Conservation (phyloP, 2,888 invertebrate species). For the Nudaria mundana region DNA sequence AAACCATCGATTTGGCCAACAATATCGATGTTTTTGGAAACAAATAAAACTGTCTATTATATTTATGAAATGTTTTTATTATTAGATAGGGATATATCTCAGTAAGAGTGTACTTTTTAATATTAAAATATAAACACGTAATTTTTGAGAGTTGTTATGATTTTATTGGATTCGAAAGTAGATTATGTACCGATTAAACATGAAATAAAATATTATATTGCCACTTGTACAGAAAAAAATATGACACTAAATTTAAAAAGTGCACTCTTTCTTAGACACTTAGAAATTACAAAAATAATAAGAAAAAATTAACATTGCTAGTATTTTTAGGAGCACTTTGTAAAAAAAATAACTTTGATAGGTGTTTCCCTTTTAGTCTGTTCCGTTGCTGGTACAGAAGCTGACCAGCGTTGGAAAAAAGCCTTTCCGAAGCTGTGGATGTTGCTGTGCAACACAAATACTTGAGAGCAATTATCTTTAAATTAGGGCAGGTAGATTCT, state of each 20-base stretch:
- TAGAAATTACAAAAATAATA: neutral
- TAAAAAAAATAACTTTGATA: neutral
- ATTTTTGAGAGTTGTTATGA: too few species aligned
- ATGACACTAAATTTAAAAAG: too few species aligned
- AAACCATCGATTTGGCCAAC: neutral
- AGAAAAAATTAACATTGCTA: neutral
- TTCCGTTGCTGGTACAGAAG: neutral
- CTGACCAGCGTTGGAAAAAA: conserved; percentile 8
- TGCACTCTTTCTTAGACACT: too few species aligned
- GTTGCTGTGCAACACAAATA: conserved; percentile 7
- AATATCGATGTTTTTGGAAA: neutral
- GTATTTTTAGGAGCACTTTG: neutral
- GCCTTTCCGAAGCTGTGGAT: conserved; percentile 7
- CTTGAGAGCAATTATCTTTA: conserved; percentile 6
- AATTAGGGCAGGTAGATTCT: neutral
- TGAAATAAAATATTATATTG: too few species aligned
- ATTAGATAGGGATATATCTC: neutral
- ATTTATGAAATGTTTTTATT: neutral
- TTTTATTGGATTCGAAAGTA: too few species aligned
- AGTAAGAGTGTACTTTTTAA: too few species aligned
- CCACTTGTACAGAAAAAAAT: too few species aligned
- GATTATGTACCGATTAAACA: too few species aligned
- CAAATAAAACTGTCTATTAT: neutral
- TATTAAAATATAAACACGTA: too few species aligned
- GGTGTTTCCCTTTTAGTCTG: neutral